These are phyloP conservation scores for Trachops cirrhosus DNA, from an alignment of 2,797 vertebrate species.

Conservation along the genomic window DNA sequence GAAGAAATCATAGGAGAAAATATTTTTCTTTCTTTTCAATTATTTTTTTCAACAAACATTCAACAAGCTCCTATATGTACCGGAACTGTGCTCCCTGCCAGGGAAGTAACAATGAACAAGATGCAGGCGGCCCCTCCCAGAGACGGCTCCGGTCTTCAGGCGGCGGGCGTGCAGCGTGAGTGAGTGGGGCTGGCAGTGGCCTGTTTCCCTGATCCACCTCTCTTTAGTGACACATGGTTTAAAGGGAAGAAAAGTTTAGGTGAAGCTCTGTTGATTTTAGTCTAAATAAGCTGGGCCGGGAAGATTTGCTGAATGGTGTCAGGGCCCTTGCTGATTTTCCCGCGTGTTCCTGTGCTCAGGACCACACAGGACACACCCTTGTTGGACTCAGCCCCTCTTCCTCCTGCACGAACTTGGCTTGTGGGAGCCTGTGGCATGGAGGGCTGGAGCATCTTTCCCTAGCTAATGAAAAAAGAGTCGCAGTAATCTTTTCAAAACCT, in stretches of 20 bases:
- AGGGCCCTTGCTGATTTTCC: not conserved
- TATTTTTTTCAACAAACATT: not conserved
- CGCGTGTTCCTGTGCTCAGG: not conserved
- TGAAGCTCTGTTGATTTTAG: not conserved
- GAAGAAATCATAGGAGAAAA: not conserved
- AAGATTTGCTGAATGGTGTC: not conserved
- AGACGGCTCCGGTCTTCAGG: not conserved
- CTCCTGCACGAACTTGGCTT: not conserved
- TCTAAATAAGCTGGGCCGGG: not conserved
- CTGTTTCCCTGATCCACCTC: too few relatives aligned
- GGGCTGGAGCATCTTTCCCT: not conserved
- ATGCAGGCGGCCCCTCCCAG: rapidly evolving
- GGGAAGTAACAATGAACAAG: rapidly evolving
- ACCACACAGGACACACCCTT: not conserved
- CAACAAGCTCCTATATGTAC: not conserved
- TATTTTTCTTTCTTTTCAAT: not conserved
- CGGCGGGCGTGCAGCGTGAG: rapidly evolving
- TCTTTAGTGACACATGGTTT: not conserved
- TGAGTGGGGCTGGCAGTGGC: rapidly evolving
- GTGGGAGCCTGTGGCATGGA: rapidly evolving
- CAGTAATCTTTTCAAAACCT: not conserved
- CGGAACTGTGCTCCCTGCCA: not conserved
- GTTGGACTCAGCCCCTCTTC: not conserved
- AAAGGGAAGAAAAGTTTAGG: not conserved
- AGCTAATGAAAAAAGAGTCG: not conserved